Conservation (phyloP, 2,888 invertebrate genomes). For the Electrophaes corylata region DNA sequence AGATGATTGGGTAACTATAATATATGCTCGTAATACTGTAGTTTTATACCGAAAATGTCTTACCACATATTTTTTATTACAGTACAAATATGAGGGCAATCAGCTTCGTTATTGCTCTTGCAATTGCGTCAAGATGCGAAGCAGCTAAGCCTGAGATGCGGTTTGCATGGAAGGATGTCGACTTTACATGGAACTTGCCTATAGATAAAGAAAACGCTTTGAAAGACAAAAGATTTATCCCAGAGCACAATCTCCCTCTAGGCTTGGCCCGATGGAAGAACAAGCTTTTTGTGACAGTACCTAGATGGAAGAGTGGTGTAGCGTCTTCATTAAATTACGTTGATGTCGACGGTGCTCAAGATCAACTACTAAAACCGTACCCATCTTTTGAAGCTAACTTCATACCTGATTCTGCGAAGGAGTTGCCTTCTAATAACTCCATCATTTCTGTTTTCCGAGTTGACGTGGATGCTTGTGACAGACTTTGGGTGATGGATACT, state of each 20-base stretch:
- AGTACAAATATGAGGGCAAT: conserved; percentile 60
- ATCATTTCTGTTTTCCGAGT: conserved; percentile 90
- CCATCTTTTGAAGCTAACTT: conserved; percentile 92
- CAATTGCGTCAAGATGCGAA: conserved; percentile 58
- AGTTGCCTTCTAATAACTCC: conserved; percentile 82
- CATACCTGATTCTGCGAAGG: conserved; percentile 82
- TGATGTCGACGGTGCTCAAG: conserved; percentile 85
- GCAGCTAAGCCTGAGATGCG: conserved; percentile 84
- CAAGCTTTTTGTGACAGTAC: conserved; percentile 88
- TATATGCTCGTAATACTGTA: conserved; percentile 7
- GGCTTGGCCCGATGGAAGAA: conserved; percentile 89
- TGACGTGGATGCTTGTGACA: conserved; percentile 89
- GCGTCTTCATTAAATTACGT: conserved; percentile 88
- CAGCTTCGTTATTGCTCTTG: conserved; percentile 55
- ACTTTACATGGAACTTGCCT: conserved; percentile 87
- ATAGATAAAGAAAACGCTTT: conserved; percentile 85
- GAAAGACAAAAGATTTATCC: conserved; percentile 84
- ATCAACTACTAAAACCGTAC: conserved; percentile 89
- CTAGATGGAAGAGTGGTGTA: conserved; percentile 89
- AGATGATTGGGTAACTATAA: too few species aligned
- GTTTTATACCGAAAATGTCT: background rate
- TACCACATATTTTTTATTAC: conserved; percentile 41
- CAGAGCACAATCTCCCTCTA: conserved; percentile 87
- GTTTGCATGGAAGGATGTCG: conserved; percentile 88
- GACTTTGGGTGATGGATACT: conserved; percentile 93